A percentile compares a stretch with the other conserved stretches of the same genome.
Evolutionary conservation across 2,888 invertebrate species (phyloP).

Genomic region (Leptopilina myrica): DNA sequence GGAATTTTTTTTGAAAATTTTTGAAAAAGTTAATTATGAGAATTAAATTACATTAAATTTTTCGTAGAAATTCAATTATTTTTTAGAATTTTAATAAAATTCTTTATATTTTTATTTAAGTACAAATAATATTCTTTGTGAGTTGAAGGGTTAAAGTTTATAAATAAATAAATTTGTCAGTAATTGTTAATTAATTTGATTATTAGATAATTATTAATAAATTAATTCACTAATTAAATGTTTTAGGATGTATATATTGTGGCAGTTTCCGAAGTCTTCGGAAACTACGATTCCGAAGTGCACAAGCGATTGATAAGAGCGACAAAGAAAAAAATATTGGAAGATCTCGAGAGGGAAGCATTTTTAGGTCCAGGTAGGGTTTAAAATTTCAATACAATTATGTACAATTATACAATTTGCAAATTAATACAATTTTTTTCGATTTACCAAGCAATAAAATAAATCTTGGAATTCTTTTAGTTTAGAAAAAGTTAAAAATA

Average conservation of each 20-base stretch:
- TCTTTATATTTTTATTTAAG: no score
- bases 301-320: conserved; percentile 86
- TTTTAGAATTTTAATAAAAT: no score
- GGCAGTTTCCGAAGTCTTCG: conserved; percentile 85
- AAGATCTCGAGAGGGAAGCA: conserved; percentile 81
- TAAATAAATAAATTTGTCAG: not conserved
- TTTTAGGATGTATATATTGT: conserved; percentile 84
- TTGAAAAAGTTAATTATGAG: no score
- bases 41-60: no score
- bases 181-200: not conserved
- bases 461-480: no score
- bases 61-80: no score
- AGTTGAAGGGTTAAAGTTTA: no score
- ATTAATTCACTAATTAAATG: not conserved
- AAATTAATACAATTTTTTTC: no score
- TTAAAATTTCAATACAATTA: not conserved
- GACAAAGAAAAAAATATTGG: conserved; percentile 84
- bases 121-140: no score
- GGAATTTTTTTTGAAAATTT: no score
- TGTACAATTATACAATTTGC: not conserved
- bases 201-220: not conserved
- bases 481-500: no score
- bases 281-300: conserved; percentile 84
- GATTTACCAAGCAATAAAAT: no score
- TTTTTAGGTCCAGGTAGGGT: conserved; percentile 74